Conservation (phyloP, 1,140 invertebrate species). For the Laupala kohalensis region DNA sequence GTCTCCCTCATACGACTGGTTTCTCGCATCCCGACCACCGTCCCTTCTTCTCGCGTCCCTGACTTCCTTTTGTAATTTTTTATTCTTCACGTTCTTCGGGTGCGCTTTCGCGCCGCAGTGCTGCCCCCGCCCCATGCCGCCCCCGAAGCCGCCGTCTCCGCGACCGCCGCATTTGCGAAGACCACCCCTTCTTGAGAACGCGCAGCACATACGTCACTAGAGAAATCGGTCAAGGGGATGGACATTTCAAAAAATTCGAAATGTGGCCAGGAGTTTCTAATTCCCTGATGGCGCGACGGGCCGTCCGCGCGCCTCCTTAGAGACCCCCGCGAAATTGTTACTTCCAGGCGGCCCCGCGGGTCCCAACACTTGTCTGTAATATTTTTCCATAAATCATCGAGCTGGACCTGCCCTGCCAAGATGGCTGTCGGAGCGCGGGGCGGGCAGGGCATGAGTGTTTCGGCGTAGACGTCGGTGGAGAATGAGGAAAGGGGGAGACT, state of each 20-base stretch:
- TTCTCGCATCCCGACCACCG: too few species aligned
- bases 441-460: background rate
- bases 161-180: background rate
- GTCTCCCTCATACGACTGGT: constrained; percentile 2
- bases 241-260: constrained; percentile 9
- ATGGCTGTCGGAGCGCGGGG: background rate
- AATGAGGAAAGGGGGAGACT: background rate
- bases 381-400: constrained; percentile 25
- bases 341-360: constrained; percentile 2
- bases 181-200: background rate
- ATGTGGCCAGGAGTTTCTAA: constrained; percentile 7
- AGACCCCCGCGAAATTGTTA: constrained; percentile 16
- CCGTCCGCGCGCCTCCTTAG: background rate
- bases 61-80: constrained; percentile 16
- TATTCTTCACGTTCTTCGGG: constrained; percentile 18
- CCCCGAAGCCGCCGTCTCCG: background rate
- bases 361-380: constrained; percentile 18
- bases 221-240: constrained; percentile 18
- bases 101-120: constrained; percentile 6
- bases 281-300: constrained; percentile 4
- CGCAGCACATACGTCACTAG: constrained; percentile 16
- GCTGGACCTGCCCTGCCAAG: constrained; percentile 21
- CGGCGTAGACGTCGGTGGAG: background rate
- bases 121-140: background rate
- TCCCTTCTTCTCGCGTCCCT: background rate